Conservation (phyloP, 1,140 invertebrate species). For the Bombyx mandarina region DNA sequence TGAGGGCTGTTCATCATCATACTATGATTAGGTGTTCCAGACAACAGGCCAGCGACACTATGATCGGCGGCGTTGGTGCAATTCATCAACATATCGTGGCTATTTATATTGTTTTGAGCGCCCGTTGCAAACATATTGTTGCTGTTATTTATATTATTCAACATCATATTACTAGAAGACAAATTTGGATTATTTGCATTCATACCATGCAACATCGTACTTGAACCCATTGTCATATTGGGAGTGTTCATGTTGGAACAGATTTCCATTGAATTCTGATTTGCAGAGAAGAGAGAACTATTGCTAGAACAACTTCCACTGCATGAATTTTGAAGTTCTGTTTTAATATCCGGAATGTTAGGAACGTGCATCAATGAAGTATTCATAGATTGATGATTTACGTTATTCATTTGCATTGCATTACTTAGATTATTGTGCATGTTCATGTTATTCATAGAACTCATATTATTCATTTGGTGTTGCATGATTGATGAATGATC, state of each 20-base stretch:
- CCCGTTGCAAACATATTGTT: constrained; percentile 39
- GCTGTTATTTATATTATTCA: constrained; percentile 46
- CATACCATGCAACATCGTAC: constrained; percentile 53
- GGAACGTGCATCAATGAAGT: constrained; percentile 55
- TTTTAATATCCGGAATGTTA: constrained; percentile 63
- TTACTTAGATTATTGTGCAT: constrained; percentile 52
- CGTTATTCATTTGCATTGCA: constrained; percentile 48
- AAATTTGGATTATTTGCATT: constrained; percentile 49
- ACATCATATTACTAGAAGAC: constrained; percentile 50
- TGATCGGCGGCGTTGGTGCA: constrained; percentile 52
- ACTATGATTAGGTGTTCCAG: constrained; percentile 37
- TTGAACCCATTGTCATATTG: constrained; percentile 42
- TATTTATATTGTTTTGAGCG: constrained; percentile 40
- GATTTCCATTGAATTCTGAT: constrained; percentile 51
- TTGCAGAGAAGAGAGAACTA: constrained; percentile 41
- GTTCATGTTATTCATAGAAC: constrained; percentile 48
- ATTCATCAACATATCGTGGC: constrained; percentile 58
- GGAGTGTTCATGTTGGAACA: constrained; percentile 47
- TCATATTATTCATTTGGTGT: constrained; percentile 59
- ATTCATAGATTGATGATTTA: constrained; percentile 50
- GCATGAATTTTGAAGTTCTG: constrained; percentile 58
- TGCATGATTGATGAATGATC: constrained; percentile 56
- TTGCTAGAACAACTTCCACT: constrained; percentile 55
- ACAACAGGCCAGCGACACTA: constrained; percentile 42
- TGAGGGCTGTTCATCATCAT: constrained; percentile 61